phyloP scores from a whole-genome alignment of 2,797 vertebrate genomes.

The Sylvilagus floridanus region DNA sequence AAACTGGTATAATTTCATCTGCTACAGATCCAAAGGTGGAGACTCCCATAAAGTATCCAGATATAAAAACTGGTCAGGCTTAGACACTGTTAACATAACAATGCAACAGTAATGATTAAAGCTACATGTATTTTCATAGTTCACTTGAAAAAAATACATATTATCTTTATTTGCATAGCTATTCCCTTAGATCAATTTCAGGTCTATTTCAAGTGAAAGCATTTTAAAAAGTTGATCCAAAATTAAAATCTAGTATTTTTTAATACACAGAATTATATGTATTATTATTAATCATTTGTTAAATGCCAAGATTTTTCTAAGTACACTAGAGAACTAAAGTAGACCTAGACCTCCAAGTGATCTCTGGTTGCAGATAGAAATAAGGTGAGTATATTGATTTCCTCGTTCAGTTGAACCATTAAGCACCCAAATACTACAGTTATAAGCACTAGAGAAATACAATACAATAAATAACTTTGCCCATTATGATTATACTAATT shows the following conservation, averaged over 20 bases:
- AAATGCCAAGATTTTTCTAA: slow-evolving; percentile 51
- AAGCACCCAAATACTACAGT: neutral
- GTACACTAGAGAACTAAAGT: slow-evolving; percentile 25
- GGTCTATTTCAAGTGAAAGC: slow-evolving; percentile 43
- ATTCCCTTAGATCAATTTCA: slow-evolving; percentile 22
- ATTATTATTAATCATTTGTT: slow-evolving; percentile 48
- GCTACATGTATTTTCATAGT: neutral
- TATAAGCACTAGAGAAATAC: slow-evolving; percentile 44
- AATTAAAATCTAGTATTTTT: slow-evolving; percentile 23
- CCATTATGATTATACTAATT: slow-evolving; percentile 7
- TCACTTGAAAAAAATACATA: slow-evolving; percentile 28
- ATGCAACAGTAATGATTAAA: neutral
- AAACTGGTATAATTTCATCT: slow-evolving; percentile 37
- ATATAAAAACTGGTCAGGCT: neutral
- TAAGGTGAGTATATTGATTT: slow-evolving; percentile 28
- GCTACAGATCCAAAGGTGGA: neutral
- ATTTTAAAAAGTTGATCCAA: slow-evolving; percentile 43
- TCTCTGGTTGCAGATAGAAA: slow-evolving; percentile 33
- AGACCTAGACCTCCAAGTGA: neutral
- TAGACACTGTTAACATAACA: neutral
- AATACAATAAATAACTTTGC: slow-evolving; percentile 5
- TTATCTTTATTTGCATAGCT: neutral
- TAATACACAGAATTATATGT: neutral
- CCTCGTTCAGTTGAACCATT: slow-evolving; percentile 59
- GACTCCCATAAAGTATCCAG: neutral